Conservation (phyloP, 2,797 vertebrate genomes). For the Pteropus rufus region DNA sequence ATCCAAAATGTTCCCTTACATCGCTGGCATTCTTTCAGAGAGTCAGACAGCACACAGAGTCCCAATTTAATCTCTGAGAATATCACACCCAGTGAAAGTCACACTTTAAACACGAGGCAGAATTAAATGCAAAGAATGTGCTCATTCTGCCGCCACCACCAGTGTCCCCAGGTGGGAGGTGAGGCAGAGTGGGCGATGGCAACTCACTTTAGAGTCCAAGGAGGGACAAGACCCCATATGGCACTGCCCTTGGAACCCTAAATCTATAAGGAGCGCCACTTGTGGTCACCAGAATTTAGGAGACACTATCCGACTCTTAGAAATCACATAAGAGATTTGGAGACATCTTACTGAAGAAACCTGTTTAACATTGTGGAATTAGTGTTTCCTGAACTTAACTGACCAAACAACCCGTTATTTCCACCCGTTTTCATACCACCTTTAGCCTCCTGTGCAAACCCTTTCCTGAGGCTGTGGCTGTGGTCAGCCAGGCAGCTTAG, state of each 20-base stretch:
- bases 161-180: not conserved
- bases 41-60: not conserved
- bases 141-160: no score
- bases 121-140: not conserved
- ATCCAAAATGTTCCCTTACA: not conserved
- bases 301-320: not conserved
- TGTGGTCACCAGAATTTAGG: not conserved
- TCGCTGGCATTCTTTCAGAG: not conserved
- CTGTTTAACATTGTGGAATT: not conserved
- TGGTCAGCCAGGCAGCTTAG: not conserved
- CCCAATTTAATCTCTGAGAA: not conserved
- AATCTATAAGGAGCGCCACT: not conserved
- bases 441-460: not conserved
- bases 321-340: not conserved
- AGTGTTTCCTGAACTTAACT: not conserved
- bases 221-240: not conserved
- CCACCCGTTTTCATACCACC: not conserved
- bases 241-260: not conserved
- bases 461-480: not conserved
- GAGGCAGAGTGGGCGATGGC: not conserved
- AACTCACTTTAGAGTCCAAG: not conserved
- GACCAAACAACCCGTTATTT: not conserved
- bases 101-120: not conserved
- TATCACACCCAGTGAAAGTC: not conserved
- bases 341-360: not conserved